Conservation (phyloP, 1,140 invertebrate species). For the Babylonia areolata region DNA sequence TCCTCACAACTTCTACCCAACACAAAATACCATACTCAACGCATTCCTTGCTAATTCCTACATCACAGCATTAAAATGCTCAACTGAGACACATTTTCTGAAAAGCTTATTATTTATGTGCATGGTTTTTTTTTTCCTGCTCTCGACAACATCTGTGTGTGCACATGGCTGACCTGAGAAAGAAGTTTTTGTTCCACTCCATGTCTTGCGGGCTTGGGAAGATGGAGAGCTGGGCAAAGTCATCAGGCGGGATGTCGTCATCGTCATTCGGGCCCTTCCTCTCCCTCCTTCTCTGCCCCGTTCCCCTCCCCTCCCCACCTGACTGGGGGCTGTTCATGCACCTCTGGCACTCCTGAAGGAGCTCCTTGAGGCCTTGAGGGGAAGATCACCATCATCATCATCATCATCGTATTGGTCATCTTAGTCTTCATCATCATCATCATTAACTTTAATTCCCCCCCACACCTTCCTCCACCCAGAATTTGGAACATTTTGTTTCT, state of each 20-base stretch:
- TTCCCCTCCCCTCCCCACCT: neutral
- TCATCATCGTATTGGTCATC: no score
- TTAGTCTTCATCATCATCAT: no score
- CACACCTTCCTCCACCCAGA: neutral
- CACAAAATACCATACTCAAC: no score
- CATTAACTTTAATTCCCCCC: neutral
- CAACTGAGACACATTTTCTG: neutral
- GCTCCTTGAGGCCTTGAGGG: neutral
- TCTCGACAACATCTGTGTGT: no score
- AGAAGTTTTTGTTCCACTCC: conserved; percentile 64
- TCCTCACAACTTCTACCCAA: no score
- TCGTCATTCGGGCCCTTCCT: conserved; percentile 23
- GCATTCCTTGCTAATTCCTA: no score
- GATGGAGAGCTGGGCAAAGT: conserved; percentile 67
- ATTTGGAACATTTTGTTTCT: no score
- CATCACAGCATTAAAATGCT: neutral
- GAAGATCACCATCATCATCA: neutral
- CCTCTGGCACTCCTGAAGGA: neutral
- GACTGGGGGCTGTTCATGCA: neutral
- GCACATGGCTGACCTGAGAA: conserved; percentile 49
- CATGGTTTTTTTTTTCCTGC: no score
- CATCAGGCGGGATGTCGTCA: conserved; percentile 59
- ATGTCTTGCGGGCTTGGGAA: conserved; percentile 68
- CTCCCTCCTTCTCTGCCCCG: neutral
- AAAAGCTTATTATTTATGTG: no score